Percentiles rank a stretch among this genome's conserved stretches.
Evolutionary conservation across 2,888 invertebrate species (phyloP).

Genomic region (Monoplex corrugatus): DNA sequence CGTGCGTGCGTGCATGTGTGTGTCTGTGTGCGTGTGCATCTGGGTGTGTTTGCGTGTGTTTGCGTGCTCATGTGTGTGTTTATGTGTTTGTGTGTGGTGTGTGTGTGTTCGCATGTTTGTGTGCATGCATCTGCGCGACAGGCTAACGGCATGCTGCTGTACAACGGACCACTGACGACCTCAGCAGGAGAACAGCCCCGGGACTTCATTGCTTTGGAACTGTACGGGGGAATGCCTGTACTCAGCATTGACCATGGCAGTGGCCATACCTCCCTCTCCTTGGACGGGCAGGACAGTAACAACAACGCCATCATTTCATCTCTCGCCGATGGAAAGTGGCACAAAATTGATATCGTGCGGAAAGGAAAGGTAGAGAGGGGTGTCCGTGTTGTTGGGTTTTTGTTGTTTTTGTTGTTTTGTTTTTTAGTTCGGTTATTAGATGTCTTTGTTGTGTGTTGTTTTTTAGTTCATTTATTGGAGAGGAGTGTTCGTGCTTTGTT

Average conservation of each 20-base stretch:
- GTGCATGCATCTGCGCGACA: not conserved
- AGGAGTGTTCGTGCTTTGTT: too few relatives aligned
- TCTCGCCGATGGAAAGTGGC: conserved; percentile 91
- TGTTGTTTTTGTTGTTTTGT: too few relatives aligned
- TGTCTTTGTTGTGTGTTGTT: too few relatives aligned
- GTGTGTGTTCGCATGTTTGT: too few relatives aligned
- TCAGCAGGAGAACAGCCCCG: conserved; percentile 31
- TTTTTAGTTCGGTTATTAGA: too few relatives aligned
- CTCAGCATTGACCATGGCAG: conserved; percentile 95
- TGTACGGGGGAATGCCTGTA: conserved; percentile 92
- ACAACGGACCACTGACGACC: conserved; percentile 31
- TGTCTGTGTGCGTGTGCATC: not conserved
- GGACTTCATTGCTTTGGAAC: conserved; percentile 96
- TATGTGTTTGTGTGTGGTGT: too few relatives aligned
- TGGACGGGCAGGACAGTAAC: conserved; percentile 83
- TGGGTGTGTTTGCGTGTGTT: not conserved
- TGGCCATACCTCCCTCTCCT: conserved; percentile 89
- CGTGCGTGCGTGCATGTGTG: not conserved
- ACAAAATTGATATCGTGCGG: conserved; percentile 93
- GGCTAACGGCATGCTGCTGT: conserved; percentile 38
- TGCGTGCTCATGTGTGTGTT: not conserved
- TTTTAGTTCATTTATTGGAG: too few relatives aligned
- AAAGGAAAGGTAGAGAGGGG: conserved; percentile 70
- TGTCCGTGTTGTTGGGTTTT: too few relatives aligned
- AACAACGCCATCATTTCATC: conserved; percentile 56